Percentiles rank a stretch among this genome's conserved stretches.
phyloP scores from a whole-genome alignment of 1,140 invertebrate species.

The Aporrectodea caliginosa region DNA sequence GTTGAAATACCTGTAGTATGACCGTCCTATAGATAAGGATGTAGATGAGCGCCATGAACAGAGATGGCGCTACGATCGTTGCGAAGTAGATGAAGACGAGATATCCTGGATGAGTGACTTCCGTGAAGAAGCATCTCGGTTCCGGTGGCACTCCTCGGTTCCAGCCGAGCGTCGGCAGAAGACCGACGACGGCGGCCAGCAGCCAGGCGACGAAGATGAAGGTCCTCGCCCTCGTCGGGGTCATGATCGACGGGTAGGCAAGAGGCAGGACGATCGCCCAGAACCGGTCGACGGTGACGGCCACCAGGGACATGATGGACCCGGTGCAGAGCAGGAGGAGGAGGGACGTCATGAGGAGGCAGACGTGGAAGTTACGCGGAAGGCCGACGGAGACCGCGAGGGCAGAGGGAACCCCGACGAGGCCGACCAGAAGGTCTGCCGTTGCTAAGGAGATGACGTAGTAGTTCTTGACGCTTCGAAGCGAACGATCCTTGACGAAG shows the following conservation, averaged over 20 bases:
- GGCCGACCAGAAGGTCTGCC: conserved; percentile 64
- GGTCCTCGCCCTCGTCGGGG: conserved; percentile 74
- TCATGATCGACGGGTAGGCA: conserved; percentile 79
- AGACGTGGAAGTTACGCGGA: conserved; percentile 67
- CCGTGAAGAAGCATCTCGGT: conserved; percentile 69
- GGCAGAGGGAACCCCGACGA: conserved; percentile 75
- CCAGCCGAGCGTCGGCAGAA: conserved; percentile 80
- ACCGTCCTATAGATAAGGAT: conserved; percentile 82
- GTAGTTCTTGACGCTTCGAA: conserved; percentile 79
- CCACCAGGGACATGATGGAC: too few species aligned
- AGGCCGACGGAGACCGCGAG: conserved; percentile 71
- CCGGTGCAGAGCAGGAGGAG: conserved; percentile 80
- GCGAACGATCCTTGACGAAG: conserved; percentile 69
- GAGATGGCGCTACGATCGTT: conserved; percentile 79
- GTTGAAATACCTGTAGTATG: conserved; percentile 84
- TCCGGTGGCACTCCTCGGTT: conserved; percentile 61
- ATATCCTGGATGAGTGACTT: conserved; percentile 83
- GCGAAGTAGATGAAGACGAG: conserved; percentile 82
- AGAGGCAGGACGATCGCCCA: conserved; percentile 87
- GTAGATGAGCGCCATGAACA: conserved; percentile 80
- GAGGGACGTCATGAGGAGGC: conserved; percentile 79
- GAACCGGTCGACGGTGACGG: conserved; percentile 83
- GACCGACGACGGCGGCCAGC: conserved; percentile 69
- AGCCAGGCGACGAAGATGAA: conserved; percentile 83
- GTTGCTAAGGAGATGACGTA: conserved; percentile 90